Evolutionary conservation across 2,113 vertebrate species (phyloP).

Genomic region (Campylorhamphus procurvoides): DNA sequence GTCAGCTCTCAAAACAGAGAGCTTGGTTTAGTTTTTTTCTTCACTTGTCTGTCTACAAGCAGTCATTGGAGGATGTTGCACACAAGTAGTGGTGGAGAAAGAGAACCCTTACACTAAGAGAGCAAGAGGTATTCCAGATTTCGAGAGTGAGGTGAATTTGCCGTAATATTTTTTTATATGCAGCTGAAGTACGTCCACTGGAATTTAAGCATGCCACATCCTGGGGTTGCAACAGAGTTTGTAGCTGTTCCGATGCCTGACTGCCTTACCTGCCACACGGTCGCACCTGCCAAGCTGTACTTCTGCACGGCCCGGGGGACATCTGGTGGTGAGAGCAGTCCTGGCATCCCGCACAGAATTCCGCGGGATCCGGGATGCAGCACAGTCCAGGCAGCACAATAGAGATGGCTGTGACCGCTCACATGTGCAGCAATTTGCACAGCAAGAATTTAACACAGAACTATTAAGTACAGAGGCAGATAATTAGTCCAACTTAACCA

Average conservation of each 20-base stretch:
- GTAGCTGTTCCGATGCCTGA: not conserved
- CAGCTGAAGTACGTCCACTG: not conserved
- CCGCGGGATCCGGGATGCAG: fast-evolving
- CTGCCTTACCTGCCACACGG: not conserved
- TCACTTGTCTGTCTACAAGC: not conserved
- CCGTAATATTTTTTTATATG: not conserved
- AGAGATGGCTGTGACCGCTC: not conserved
- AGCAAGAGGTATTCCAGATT: not conserved
- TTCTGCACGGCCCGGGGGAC: not conserved
- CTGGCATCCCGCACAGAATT: not conserved
- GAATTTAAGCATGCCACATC: not conserved
- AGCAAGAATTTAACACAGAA: not conserved
- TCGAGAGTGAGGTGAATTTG: not conserved
- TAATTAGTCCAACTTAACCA: not conserved
- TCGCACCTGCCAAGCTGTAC: not conserved
- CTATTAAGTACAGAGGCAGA: not conserved
- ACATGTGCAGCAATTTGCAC: not conserved
- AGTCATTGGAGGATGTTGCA: not conserved
- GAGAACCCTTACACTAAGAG: not conserved
- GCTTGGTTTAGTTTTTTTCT: not conserved
- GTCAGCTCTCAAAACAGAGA: not conserved
- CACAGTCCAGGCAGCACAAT: not conserved
- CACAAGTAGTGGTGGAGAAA: not conserved
- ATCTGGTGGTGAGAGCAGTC: conserved; percentile 1
- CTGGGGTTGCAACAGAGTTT: not conserved